phyloP scores from a whole-genome alignment of 2,888 invertebrate species.

The Leistus spinibarbis region DNA sequence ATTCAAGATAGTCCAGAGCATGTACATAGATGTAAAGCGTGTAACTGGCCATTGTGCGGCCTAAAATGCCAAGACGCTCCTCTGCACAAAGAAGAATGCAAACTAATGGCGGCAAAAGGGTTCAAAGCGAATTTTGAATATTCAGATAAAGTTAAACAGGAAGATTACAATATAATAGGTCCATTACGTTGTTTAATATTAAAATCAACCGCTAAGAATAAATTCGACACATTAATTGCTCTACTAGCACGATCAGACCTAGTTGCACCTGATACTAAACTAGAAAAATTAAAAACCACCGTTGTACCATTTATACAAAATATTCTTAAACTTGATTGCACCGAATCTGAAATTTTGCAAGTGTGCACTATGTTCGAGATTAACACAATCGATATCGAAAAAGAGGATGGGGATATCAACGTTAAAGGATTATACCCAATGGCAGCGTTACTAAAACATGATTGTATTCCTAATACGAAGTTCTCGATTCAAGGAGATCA shows the following conservation, averaged over 20 bases:
- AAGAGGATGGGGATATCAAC: slow-evolving; percentile 58
- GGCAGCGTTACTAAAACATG: slow-evolving; percentile 73
- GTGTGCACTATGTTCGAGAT: slow-evolving; percentile 74
- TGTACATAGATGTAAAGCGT: slow-evolving; percentile 64
- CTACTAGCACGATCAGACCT: slow-evolving; percentile 68
- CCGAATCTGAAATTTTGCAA: slow-evolving; percentile 65
- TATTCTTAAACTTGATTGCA: slow-evolving; percentile 62
- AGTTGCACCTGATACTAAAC: slow-evolving; percentile 65
- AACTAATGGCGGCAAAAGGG: slow-evolving; percentile 63
- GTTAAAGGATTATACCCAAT: slow-evolving; percentile 69
- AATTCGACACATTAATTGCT: slow-evolving; percentile 61
- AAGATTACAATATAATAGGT: slow-evolving; percentile 70
- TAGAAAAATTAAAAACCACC: slow-evolving; percentile 65
- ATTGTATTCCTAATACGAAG: slow-evolving; percentile 73
- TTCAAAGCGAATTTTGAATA: slow-evolving; percentile 65
- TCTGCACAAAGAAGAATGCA: slow-evolving; percentile 67
- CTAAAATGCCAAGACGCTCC: slow-evolving; percentile 63
- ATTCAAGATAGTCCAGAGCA: slow-evolving; percentile 54
- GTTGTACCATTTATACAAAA: slow-evolving; percentile 67
- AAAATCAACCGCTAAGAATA: slow-evolving; percentile 61
- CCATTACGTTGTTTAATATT: slow-evolving; percentile 70
- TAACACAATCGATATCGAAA: slow-evolving; percentile 72
- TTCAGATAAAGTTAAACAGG: slow-evolving; percentile 59
- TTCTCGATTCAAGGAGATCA: slow-evolving; percentile 68
- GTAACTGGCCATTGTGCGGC: slow-evolving; percentile 74